Percentiles rank a stretch among this genome's conserved stretches.
Evolutionary conservation across 2,797 vertebrate species (phyloP).

Genomic region (Acanthurus tractus): DNA sequence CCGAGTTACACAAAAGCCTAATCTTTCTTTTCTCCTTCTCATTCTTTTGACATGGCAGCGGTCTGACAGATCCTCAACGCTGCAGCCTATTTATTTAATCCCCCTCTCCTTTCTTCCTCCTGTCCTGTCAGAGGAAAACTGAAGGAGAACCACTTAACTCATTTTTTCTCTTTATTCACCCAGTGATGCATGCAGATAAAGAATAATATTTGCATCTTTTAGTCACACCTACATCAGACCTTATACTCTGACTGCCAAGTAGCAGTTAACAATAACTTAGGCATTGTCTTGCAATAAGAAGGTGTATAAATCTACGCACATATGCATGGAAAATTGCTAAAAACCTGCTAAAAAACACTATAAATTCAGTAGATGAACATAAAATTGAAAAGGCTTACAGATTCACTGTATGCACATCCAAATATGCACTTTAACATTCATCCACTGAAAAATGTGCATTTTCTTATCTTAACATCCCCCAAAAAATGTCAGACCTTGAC

Average conservation of each 20-base stretch:
- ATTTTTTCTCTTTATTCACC: slow-evolving; percentile 43
- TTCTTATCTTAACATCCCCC: no score
- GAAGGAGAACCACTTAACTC: slow-evolving; percentile 66
- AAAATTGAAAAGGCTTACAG: background rate
- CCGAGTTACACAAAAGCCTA: slow-evolving; percentile 63
- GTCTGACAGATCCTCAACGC: slow-evolving; percentile 73
- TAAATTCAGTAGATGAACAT: background rate
- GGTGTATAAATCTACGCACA: background rate
- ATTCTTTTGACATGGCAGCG: slow-evolving; percentile 71
- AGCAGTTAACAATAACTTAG: slow-evolving; percentile 16
- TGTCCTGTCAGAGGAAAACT: slow-evolving; percentile 65
- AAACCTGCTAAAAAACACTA: no score
- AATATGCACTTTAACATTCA: background rate
- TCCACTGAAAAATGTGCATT: no score
- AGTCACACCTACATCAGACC: slow-evolving; percentile 35
- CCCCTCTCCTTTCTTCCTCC: slow-evolving; percentile 59
- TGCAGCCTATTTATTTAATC: slow-evolving; percentile 74
- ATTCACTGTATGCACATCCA: background rate
- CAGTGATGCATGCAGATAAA: slow-evolving; percentile 63
- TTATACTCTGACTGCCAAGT: slow-evolving; percentile 26
- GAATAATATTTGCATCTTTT: slow-evolving; percentile 59
- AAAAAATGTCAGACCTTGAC: no score
- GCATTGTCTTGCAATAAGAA: background rate
- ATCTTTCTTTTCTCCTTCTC: slow-evolving; percentile 67
- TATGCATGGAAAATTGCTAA: background rate